Evolutionary conservation across 2,888 invertebrate genomes (phyloP).

Genomic region (Helobdella robusta): DNA sequence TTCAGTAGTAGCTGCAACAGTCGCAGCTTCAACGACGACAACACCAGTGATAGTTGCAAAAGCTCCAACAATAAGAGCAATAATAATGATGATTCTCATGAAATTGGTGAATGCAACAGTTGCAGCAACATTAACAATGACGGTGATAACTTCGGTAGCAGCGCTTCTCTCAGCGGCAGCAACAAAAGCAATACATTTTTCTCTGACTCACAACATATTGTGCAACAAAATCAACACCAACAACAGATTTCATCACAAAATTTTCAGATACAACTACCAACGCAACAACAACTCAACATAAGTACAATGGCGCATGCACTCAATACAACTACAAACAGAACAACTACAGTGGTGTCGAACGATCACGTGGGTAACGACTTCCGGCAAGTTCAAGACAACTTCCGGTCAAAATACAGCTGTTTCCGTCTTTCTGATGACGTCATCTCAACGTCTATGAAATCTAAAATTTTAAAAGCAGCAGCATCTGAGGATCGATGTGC

Average conservation of each 20-base stretch:
- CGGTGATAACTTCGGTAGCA: too few relatives aligned
- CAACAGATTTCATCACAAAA: constrained; percentile 1
- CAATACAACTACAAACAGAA: background rate
- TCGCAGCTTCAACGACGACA: background rate
- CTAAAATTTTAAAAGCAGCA: too few relatives aligned
- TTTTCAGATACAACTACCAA: background rate
- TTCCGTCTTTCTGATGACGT: too few relatives aligned
- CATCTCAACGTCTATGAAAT: too few relatives aligned
- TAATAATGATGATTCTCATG: too few relatives aligned
- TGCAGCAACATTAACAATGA: background rate
- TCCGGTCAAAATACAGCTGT: too few relatives aligned
- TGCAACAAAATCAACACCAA: background rate
- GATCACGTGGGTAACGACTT: constrained; percentile 12
- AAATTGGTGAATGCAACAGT: too few relatives aligned
- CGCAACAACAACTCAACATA: background rate
- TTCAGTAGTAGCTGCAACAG: background rate
- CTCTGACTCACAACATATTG: background rate
- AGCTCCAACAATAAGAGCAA: constrained; percentile 1
- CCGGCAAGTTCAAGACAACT: constrained; percentile 2
- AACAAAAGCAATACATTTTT: background rate
- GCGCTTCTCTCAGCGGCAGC: too few relatives aligned
- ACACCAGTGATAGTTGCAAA: background rate
- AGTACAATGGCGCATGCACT: background rate
- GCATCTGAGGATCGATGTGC: too few relatives aligned
- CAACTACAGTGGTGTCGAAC: background rate